Evolutionary conservation across 2,797 vertebrate genomes (phyloP).

Genomic region (Neomorphus geoffroyi): DNA sequence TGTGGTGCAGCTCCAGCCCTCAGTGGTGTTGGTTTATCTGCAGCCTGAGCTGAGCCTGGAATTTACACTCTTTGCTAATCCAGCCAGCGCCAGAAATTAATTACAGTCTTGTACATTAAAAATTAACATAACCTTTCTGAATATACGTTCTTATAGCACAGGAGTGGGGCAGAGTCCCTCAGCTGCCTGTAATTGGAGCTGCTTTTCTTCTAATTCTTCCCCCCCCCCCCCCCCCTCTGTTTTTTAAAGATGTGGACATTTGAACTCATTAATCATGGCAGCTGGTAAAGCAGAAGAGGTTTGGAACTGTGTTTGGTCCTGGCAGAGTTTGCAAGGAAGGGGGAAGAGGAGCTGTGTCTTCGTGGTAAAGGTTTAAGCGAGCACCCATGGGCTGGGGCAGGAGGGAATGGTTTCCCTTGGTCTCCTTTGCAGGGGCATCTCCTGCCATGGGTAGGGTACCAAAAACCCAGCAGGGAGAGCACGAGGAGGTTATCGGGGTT

Average conservation of each 20-base stretch:
- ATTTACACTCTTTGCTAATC: conserved; percentile 70
- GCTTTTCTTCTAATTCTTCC: not conserved
- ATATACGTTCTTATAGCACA: conserved; percentile 42
- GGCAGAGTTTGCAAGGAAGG: not conserved
- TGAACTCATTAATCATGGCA: conserved; percentile 36
- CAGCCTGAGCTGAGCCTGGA: conserved; percentile 32
- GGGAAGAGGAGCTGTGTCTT: not conserved
- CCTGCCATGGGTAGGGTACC: not conserved
- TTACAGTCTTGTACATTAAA: conserved; percentile 69
- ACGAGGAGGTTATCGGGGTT: not conserved
- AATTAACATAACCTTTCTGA: conserved; percentile 73
- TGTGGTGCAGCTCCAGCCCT: not conserved
- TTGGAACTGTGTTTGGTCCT: not conserved
- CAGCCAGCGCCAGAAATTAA: conserved; percentile 67
- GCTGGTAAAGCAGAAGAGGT: conserved; percentile 35
- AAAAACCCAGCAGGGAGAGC: not conserved
- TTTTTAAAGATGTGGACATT: conserved; percentile 15
- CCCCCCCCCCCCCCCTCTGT: no score
- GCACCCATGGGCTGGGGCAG: not conserved
- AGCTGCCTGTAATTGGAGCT: conserved; percentile 43
- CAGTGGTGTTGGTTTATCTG: not conserved
- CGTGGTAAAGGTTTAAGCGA: not conserved
- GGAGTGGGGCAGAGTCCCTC: conserved; percentile 45
- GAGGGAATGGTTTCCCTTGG: not conserved
- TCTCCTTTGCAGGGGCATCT: not conserved